A percentile compares a stretch with the other conserved stretches of the same genome.
These are phyloP conservation scores for Nycteola revayana DNA, from an alignment of 2,888 invertebrate species.

Conservation along the genomic window DNA sequence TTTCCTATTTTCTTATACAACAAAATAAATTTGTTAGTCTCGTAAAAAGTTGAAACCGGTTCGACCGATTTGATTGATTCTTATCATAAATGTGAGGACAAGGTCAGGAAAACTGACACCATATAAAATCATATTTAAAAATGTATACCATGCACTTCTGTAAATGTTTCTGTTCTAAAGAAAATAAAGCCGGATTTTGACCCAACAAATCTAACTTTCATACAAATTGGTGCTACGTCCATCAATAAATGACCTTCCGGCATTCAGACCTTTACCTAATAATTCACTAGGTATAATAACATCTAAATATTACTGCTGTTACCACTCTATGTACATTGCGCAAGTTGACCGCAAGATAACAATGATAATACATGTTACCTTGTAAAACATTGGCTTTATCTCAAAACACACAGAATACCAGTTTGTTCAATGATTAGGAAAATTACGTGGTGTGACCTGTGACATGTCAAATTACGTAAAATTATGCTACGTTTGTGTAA, in stretches of 20 bases:
- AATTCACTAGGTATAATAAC: neutral
- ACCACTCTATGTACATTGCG: slow-evolving; percentile 9
- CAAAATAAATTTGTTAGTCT: no score
- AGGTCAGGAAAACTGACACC: no score
- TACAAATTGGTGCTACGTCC: no score
- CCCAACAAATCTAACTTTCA: no score
- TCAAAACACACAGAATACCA: slow-evolving; percentile 7
- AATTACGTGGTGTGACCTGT: slow-evolving; percentile 19
- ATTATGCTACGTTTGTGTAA: slow-evolving; percentile 33
- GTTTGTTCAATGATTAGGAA: slow-evolving; percentile 16
- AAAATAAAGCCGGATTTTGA: no score
- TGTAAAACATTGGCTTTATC: slow-evolving; percentile 14
- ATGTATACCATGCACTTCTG: no score
- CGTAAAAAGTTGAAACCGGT: no score
- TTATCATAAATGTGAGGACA: no score
- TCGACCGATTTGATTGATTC: no score
- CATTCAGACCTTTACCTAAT: neutral
- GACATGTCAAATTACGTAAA: slow-evolving; percentile 29
- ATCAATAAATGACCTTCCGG: neutral
- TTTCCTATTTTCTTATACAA: no score
- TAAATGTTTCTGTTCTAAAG: no score
- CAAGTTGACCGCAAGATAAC: slow-evolving; percentile 11
- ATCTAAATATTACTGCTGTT: neutral
- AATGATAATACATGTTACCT: slow-evolving; percentile 31
- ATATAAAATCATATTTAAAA: no score